phyloP scores from a whole-genome alignment of 2,888 invertebrate genomes.

The Serripes groenlandicus region DNA sequence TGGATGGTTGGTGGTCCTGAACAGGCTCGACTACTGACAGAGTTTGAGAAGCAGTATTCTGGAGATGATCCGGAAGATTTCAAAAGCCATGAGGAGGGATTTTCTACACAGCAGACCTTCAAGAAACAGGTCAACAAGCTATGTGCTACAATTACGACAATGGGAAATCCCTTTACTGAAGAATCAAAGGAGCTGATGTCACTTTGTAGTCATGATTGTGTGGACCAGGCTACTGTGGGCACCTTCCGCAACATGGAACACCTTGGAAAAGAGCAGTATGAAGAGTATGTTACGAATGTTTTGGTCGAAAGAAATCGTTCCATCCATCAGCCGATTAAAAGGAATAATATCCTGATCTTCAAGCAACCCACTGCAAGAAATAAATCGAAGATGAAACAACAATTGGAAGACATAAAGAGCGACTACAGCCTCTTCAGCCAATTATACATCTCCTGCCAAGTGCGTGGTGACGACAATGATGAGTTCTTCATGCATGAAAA shows the following conservation, averaged over 20 bases:
- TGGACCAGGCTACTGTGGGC: background rate
- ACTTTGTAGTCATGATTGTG: conserved; percentile 10
- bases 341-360: too few relatives aligned
- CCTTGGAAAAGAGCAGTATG: conserved; percentile 13
- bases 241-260: conserved; percentile 13
- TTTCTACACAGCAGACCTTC: conserved; percentile 8
- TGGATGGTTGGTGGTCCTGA: conserved; percentile 73
- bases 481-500: conserved; percentile 29
- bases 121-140: too few relatives aligned
- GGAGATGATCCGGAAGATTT: background rate
- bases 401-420: conserved; percentile 8
- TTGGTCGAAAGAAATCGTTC: background rate
- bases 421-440: too few relatives aligned
- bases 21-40: conserved; percentile 29
- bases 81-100: background rate
- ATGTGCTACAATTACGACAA: too few relatives aligned
- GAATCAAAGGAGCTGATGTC: conserved; percentile 12
- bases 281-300: conserved; percentile 5
- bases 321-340: too few relatives aligned
- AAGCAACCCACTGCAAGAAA: too few relatives aligned
- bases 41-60: conserved; percentile 16
- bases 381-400: conserved; percentile 5
- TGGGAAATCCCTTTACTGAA: conserved; percentile 35
- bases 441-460: conserved; percentile 38
- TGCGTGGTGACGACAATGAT: conserved; percentile 27